These are phyloP conservation scores for Anoplolepis gracilipes DNA, from an alignment of 1,140 invertebrate species.

Conservation along the genomic window DNA sequence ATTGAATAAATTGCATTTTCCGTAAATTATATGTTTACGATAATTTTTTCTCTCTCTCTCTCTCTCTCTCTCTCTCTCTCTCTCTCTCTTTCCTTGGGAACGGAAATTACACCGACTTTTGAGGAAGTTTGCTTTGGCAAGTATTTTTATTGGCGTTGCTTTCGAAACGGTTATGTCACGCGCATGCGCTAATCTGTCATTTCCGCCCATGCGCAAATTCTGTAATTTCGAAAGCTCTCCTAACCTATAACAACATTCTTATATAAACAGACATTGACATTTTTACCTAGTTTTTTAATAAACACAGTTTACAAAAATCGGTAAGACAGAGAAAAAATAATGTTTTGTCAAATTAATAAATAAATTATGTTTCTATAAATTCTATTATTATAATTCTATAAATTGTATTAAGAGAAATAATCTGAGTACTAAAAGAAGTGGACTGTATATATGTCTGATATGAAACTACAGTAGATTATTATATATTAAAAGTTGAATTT, in stretches of 20 bases:
- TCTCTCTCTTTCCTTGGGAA: too few relatives aligned
- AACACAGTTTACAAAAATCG: background rate
- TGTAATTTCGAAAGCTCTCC: background rate
- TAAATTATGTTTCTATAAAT: background rate
- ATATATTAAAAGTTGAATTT: background rate
- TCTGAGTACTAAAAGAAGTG: too few relatives aligned
- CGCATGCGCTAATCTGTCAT: background rate
- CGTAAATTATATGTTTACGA: background rate
- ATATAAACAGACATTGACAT: background rate
- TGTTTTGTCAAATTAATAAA: background rate
- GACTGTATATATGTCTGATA: too few relatives aligned
- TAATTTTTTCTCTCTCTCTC: too few relatives aligned
- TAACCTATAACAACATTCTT: background rate
- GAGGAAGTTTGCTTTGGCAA: background rate
- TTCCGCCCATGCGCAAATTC: background rate
- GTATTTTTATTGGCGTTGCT: slow-evolving; percentile 8
- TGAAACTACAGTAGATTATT: too few relatives aligned
- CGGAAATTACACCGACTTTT: background rate
- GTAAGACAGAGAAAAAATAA: background rate
- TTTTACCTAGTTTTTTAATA: background rate
- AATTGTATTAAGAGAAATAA: too few relatives aligned
- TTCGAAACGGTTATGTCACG: background rate
- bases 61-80: too few relatives aligned
- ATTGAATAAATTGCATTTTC: background rate
- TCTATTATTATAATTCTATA: too few relatives aligned